phyloP scores from a whole-genome alignment of 2,888 invertebrate species.

The Ectropis crepuscularia region DNA sequence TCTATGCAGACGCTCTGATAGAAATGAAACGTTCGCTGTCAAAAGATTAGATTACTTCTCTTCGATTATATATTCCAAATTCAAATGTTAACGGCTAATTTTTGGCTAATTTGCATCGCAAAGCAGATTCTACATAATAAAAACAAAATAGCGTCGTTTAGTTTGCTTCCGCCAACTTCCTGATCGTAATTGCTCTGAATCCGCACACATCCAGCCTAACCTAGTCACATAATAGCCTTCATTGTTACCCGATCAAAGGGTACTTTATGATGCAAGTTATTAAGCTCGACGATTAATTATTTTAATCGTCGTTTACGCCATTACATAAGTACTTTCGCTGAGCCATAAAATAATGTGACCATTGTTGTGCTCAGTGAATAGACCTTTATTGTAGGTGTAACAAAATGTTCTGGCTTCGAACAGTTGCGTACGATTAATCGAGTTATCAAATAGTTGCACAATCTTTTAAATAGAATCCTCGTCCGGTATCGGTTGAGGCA shows the following conservation, averaged over 20 bases:
- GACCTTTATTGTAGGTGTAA: constrained; percentile 69
- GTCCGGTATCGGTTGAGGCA: constrained; percentile 39
- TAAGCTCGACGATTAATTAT: constrained; percentile 77
- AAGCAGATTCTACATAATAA: constrained; percentile 1
- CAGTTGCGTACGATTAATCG: constrained; percentile 35
- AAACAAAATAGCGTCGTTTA: not conserved
- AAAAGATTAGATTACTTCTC: not conserved
- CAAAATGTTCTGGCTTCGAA: constrained; percentile 51
- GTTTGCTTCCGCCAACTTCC: constrained; percentile 2
- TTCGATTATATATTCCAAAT: not conserved
- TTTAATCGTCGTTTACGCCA: constrained; percentile 74
- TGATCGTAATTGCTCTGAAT: not conserved
- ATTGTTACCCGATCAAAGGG: constrained; percentile 59
- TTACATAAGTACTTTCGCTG: constrained; percentile 77
- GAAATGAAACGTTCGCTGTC: too few species aligned
- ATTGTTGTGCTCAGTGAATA: constrained; percentile 74
- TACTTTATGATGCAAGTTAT: constrained; percentile 69
- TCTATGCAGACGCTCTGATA: too few species aligned
- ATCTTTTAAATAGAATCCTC: constrained; percentile 44
- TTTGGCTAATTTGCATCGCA: not conserved
- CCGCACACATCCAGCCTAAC: not conserved
- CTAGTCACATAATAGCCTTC: constrained; percentile 24
- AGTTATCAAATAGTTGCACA: constrained; percentile 53
- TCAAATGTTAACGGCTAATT: not conserved
- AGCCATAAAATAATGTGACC: constrained; percentile 73